Evolutionary conservation across 2,113 vertebrate genomes (phyloP).

Genomic region (Syrmaticus mikado): DNA sequence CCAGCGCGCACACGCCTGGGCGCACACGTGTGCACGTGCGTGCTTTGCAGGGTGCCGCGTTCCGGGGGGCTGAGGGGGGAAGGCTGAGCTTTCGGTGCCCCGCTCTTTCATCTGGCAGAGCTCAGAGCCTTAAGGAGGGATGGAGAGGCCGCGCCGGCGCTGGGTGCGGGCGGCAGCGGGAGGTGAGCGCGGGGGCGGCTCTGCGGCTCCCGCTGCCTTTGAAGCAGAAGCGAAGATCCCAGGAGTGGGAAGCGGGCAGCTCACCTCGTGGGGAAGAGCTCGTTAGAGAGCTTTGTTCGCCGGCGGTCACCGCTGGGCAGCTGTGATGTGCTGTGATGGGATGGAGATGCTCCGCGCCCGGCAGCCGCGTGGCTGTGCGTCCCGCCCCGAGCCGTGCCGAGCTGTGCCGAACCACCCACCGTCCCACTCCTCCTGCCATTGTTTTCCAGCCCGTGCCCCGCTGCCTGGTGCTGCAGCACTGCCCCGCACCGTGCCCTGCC

Average conservation of each 20-base stretch:
- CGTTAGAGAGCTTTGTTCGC: fast-evolving
- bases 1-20: neutral
- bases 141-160: neutral
- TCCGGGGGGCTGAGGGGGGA: fast-evolving
- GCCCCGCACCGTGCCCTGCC: neutral
- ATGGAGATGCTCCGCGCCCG: neutral
- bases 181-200: fast-evolving
- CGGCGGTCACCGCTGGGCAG: neutral
- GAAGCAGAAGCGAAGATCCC: fast-evolving
- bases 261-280: neutral
- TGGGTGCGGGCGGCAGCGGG: neutral
- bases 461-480: neutral
- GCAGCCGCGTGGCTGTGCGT: too few species aligned
- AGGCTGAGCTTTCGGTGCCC: neutral
- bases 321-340: neutral
- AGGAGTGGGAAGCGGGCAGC: fast-evolving
- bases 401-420: too few species aligned
- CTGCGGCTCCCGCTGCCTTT: neutral
- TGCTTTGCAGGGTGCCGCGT: fast-evolving
- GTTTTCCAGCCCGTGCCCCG: neutral
- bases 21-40: fast-evolving
- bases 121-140: fast-evolving
- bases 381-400: neutral
- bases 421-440: neutral
- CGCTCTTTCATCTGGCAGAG: fast-evolving